phyloP scores from a whole-genome alignment of 1,140 invertebrate genomes.

The Hyposmocoma kahamanoa region DNA sequence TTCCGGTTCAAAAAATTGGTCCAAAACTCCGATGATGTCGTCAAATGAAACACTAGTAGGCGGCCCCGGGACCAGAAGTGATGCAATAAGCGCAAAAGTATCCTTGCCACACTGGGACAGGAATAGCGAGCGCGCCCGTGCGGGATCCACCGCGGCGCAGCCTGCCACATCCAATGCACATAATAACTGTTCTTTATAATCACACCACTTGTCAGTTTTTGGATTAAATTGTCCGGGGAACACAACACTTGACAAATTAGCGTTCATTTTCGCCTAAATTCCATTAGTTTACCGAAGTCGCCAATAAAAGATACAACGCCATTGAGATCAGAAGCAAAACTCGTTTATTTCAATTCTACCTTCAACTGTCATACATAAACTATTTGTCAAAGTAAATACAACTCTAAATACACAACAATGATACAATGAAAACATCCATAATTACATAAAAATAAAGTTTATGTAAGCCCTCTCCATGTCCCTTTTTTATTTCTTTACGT shows the following conservation, averaged over 20 bases:
- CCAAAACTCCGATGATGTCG: conserved; percentile 16
- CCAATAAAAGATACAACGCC: too few species aligned
- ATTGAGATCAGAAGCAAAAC: too few species aligned
- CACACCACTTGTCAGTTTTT: conserved; percentile 24
- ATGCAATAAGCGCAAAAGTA: conserved; percentile 19
- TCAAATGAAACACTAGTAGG: conserved; percentile 15
- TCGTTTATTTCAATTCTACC: too few species aligned
- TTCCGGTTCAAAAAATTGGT: conserved; percentile 26
- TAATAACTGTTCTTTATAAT: conserved; percentile 22
- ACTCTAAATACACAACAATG: too few species aligned
- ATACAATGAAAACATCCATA: too few species aligned
- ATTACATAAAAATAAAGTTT: too few species aligned
- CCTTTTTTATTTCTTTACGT: too few species aligned
- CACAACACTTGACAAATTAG: conserved; percentile 16
- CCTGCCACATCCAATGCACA: conserved; percentile 19
- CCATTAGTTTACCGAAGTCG: conserved; percentile 17
- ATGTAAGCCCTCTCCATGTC: too few species aligned
- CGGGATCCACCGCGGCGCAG: neutral
- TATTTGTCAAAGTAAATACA: too few species aligned
- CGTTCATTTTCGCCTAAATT: conserved; percentile 15
- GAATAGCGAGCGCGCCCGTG: conserved; percentile 20
- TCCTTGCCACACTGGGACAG: conserved; percentile 24
- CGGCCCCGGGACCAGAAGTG: conserved; percentile 16
- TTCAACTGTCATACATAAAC: too few species aligned
- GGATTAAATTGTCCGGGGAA: conserved; percentile 20